Conservation (phyloP, 2,113 vertebrate genomes). For the Malurus alboscapulatus region DNA sequence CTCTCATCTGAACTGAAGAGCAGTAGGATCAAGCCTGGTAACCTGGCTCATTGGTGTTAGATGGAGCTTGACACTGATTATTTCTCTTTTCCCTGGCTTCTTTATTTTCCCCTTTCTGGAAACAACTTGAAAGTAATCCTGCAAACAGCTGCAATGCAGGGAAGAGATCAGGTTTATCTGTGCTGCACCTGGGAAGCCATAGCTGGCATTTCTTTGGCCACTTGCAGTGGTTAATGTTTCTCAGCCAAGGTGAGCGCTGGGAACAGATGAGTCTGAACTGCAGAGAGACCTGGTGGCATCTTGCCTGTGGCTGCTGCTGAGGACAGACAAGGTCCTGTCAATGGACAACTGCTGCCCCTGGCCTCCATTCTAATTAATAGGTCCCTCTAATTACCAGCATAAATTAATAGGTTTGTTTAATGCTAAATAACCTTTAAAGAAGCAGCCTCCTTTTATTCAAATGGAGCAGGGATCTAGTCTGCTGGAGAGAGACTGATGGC, state of each 20-base stretch:
- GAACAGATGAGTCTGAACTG: background rate
- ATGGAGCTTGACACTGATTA: background rate
- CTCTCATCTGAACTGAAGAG: background rate
- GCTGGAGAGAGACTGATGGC: background rate
- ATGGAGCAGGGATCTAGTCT: background rate
- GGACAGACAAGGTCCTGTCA: background rate
- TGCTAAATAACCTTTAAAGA: background rate
- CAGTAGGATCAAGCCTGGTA: background rate
- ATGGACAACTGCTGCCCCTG: background rate
- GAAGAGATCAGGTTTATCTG: background rate
- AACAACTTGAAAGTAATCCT: background rate
- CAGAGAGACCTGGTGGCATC: background rate
- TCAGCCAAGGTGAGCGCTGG: fast-evolving
- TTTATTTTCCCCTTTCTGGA: background rate
- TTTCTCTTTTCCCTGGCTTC: background rate
- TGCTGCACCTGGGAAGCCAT: background rate
- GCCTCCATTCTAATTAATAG: background rate
- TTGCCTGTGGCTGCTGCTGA: background rate
- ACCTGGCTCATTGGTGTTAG: background rate
- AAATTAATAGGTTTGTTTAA: background rate
- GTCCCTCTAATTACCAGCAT: background rate
- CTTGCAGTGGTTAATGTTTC: background rate
- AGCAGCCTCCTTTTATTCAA: background rate
- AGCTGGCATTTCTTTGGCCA: background rate
- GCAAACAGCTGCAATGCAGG: background rate